phyloP scores from a whole-genome alignment of 2,888 invertebrate genomes.

The Gastracanthus pulcherrimus region DNA sequence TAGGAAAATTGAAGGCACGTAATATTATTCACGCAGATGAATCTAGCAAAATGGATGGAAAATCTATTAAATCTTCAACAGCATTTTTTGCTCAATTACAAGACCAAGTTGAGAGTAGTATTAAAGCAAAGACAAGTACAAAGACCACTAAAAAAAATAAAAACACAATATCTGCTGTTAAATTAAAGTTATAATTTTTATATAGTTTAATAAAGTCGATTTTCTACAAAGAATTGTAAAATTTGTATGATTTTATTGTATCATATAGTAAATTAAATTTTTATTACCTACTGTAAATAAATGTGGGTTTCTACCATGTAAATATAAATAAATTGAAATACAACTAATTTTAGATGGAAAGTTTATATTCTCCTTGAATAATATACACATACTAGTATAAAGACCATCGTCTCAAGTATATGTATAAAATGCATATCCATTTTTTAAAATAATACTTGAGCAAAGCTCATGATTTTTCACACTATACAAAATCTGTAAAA shows the following conservation, averaged over 20 bases:
- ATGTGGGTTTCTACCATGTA: conserved; percentile 5
- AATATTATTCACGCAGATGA: conserved; percentile 79
- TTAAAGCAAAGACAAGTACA: conserved; percentile 77
- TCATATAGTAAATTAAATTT: conserved; percentile 3
- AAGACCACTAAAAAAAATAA: conserved; percentile 70
- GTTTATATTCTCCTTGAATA: conserved; percentile 53
- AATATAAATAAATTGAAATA: conserved; percentile 44
- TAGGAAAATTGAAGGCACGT: conserved; percentile 84
- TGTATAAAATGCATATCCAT: conserved; percentile 51
- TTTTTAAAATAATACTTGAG: conserved; percentile 52
- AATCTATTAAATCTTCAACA: conserved; percentile 85
- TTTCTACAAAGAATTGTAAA: conserved; percentile 8
- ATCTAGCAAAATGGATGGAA: conserved; percentile 77
- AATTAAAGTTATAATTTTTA: conserved; percentile 81
- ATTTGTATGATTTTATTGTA: neutral
- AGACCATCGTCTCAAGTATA: conserved; percentile 49
- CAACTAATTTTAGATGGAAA: conserved; percentile 42
- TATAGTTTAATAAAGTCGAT: conserved; percentile 44
- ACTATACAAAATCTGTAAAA: conserved; percentile 54
- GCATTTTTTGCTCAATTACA: conserved; percentile 93
- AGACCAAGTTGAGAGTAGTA: conserved; percentile 83
- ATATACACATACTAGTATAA: conserved; percentile 50
- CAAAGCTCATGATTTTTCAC: conserved; percentile 48
- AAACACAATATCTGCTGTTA: conserved; percentile 79
- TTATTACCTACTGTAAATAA: neutral